phyloP scores from a whole-genome alignment of 2,113 vertebrate genomes.

The Labeo rohita region DNA sequence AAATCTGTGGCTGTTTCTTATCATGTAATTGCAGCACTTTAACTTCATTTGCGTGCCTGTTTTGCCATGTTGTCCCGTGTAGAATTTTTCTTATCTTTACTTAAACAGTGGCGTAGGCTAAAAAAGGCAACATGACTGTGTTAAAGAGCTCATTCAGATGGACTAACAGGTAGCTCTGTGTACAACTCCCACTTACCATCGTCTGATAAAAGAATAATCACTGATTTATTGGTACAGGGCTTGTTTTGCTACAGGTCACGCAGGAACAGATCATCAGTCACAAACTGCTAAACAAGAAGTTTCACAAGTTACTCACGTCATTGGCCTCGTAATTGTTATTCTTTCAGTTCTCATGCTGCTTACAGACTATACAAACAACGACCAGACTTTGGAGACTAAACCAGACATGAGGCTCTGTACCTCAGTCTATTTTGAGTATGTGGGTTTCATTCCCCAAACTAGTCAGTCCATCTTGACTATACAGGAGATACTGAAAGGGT shows the following conservation, averaged over 20 bases:
- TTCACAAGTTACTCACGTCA: not conserved
- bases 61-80: not conserved
- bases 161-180: not conserved
- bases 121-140: not conserved
- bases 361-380: not conserved
- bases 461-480: not conserved
- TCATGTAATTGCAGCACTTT: slow-evolving; percentile 52
- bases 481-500: not conserved
- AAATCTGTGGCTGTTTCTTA: slow-evolving; percentile 44
- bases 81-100: slow-evolving; percentile 27
- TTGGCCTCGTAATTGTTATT: not conserved
- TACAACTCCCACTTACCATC: not conserved
- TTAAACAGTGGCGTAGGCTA: slow-evolving; percentile 1
- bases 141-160: not conserved
- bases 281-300: not conserved
- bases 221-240: not conserved
- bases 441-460: not conserved
- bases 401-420: not conserved
- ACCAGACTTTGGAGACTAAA: slow-evolving; percentile 1
- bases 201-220: slow-evolving; percentile 17
- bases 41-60: slow-evolving; percentile 3
- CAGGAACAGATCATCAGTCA: not conserved
- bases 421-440: not conserved
- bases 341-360: slow-evolving; percentile 10
- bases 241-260: not conserved